Base-by-base conservation (phyloP, 2,113 vertebrate genomes). In the Edolisoma coerulescens region DNA sequence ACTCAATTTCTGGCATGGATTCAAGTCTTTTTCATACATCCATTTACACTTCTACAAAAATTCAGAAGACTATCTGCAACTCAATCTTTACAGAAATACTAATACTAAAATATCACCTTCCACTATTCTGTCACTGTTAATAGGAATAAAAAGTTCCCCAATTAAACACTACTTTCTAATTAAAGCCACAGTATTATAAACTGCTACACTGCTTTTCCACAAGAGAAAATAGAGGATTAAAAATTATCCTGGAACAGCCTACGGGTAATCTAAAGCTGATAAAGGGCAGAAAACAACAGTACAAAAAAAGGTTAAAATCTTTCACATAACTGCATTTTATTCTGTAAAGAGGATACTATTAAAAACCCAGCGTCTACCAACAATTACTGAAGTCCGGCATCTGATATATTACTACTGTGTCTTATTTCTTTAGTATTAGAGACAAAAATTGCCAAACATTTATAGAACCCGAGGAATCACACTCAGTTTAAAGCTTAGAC, bases 101-200 rank as follows among this genome's bases (percentile, higher is more conserved):
- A 50, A 65, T 85, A 86, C 63, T 94, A 94, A 87, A 84, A 85
- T 87, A 80, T n/a, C 83, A 77, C 79, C 49, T 87, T 89, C 63
- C 56, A 42, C 67, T 91, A 87, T 65, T 90, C 52, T 93, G 76
- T 61, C 69, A 73, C 50, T 82, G 42, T 57, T 96, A 96, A 86
- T 45, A 93, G 60, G 82, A 71, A 97, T 87, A 91, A 93, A 93
- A 85, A 84, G 53, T 87, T 69, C 56, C 54, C 44, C 70, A 92
- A 86, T 90, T 95, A 95, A 96, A 87, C 35, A 78, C 13, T 77
- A 74, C 20, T 76, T 96, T 94, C 84, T 93, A 96, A 96, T 96
- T 95, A 96, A 89, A 80, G 80, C 23, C 75, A 67, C 1, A 10
- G 32, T 78, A 88, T 84, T 96, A 93, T 82, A 94, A 95, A 92